These are phyloP conservation scores for Hirudinaria manillensis DNA, from an alignment of 2,888 invertebrate genomes.

Conservation along the genomic window DNA sequence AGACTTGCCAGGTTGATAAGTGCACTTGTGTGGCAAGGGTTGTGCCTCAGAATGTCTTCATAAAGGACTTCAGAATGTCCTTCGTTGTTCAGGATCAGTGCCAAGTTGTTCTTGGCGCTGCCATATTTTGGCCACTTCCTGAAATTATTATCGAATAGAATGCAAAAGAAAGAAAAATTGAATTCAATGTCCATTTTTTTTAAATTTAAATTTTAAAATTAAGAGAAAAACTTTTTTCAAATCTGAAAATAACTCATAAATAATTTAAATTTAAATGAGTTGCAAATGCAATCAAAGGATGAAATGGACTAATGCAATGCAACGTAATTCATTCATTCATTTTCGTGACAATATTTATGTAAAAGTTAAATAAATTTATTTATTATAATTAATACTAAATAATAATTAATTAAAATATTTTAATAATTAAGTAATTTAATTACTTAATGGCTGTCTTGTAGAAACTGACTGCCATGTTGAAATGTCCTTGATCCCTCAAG, in stretches of 20 bases:
- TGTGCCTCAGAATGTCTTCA: slow-evolving; percentile 57
- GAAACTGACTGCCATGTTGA: slow-evolving; percentile 69
- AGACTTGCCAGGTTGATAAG: slow-evolving; percentile 75
- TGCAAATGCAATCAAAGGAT: too few relatives aligned
- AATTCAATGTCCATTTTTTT: too few relatives aligned
- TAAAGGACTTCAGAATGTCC: slow-evolving; percentile 68
- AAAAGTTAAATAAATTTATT: too few relatives aligned
- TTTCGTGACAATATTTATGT: too few relatives aligned
- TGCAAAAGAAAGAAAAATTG: background rate
- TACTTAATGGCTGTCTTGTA: slow-evolving; percentile 66
- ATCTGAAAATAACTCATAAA: too few relatives aligned
- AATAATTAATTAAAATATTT: too few relatives aligned
- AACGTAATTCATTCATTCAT: too few relatives aligned
- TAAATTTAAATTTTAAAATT: background rate
- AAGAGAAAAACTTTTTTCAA: too few relatives aligned
- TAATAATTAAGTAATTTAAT: too few relatives aligned
- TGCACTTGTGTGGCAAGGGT: slow-evolving; percentile 78
- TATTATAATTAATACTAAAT: too few relatives aligned
- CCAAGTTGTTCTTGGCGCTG: slow-evolving; percentile 80
- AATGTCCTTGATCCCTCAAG: slow-evolving; percentile 69
- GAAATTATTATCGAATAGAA: slow-evolving; percentile 37
- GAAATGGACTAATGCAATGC: too few relatives aligned
- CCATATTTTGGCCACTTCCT: slow-evolving; percentile 79
- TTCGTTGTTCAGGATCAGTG: slow-evolving; percentile 66
- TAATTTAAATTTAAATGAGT: too few relatives aligned